Base-by-base conservation (phyloP, 2,797 vertebrate genomes). In the Masticophis lateralis region DNA sequence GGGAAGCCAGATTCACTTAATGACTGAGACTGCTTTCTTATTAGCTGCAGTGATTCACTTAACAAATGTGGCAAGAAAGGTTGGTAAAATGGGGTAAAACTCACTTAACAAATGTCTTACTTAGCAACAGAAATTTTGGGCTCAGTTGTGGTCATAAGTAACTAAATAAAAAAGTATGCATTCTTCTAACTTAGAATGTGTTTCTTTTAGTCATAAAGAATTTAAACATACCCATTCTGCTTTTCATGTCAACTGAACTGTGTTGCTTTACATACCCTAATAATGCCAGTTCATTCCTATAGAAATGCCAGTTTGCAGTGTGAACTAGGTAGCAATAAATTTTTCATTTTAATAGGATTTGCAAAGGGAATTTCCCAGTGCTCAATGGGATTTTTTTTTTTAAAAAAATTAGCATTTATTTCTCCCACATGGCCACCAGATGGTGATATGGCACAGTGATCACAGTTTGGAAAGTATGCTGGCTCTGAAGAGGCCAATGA, bases 391-490 rank as follows among this genome's bases (percentile, higher is more conserved):
- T 69, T 16, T n/a, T 20, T 53, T 92, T 56, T 14, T 60, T 9
- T 25, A 9, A 22, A 22, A 59, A 16, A 57, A 60, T 2, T 25
- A 88, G 51, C 7, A 51, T 27, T 28, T 55, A 27, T 83, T 93
- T 93, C 25, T 61, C 32, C 22, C n/a, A 91, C 90, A 92, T 57
- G 90, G 91, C 96, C 97, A 96, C 95, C 95, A 97, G 97, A 94
- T 96, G 97, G 97, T 83, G 95, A 94, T 94, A 86, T 96, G 94
- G 92, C 93, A 95, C 53, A 93, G 0, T 89, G 5, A 79, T 89
- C 88, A 88, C 89, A 88, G 22, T 3, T 28, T 63, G 14, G 57
- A 25, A 57, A n/a, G 16, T 43, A 87, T 0, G 18, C 47, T 86
- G n/a, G 51, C 12, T 53, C 32, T 88, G 86, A 13, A 69, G 87